phyloP scores from a whole-genome alignment of 2,797 vertebrate genomes.

The Artibeus jamaicensis region DNA sequence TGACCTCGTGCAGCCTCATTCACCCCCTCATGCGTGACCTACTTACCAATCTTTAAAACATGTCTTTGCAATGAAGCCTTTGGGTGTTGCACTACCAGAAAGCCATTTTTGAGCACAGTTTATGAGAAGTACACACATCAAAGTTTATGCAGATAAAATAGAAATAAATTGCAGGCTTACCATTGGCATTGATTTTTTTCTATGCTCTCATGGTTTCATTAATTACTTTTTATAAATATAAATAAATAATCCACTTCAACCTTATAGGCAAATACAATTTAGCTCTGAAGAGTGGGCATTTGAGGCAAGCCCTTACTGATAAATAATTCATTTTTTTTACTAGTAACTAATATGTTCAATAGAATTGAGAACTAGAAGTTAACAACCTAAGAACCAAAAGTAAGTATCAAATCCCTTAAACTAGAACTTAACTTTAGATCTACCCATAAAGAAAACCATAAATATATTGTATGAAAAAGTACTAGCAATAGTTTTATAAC shows the following conservation, averaged over 20 bases:
- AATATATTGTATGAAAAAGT: neutral
- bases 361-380: neutral
- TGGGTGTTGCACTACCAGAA: neutral
- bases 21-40: neutral
- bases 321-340: constrained; percentile 31
- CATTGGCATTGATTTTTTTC: neutral
- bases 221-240: constrained; percentile 46
- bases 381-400: neutral
- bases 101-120: constrained; percentile 41
- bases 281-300: neutral
- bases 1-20: neutral
- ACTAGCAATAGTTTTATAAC: neutral
- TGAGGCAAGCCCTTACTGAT: neutral
- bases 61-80: constrained; percentile 20
- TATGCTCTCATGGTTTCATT: constrained; percentile 21
- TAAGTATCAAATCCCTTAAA: constrained; percentile 21
- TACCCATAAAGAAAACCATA: neutral
- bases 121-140: neutral
- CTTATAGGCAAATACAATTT: constrained; percentile 19
- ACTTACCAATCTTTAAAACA: constrained; percentile 14
- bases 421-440: neutral
- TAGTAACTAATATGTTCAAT: neutral
- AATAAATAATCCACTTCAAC: constrained; percentile 8
- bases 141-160: neutral
- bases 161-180: constrained; percentile 26